Evolutionary conservation across 2,797 vertebrate species (phyloP).

Genomic region (Dicrostonyx torquatus): DNA sequence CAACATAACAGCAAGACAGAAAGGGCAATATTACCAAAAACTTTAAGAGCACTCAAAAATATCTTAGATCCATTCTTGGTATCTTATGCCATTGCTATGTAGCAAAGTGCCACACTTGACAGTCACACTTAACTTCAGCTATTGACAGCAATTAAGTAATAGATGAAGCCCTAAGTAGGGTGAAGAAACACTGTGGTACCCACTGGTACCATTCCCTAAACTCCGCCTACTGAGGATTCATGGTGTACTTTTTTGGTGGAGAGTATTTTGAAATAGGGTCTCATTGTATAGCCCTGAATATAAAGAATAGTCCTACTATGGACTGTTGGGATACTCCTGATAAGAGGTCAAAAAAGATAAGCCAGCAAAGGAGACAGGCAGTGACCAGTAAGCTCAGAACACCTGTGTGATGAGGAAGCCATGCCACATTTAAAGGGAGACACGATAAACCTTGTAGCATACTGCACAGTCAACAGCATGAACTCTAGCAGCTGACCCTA

Average conservation of each 20-base stretch:
- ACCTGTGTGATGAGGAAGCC: neutral
- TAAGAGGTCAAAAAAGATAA: neutral
- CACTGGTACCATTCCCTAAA: neutral
- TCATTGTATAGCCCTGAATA: neutral
- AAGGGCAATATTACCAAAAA: neutral
- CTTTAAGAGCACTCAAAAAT: slow-evolving; percentile 5
- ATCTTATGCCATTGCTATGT: neutral
- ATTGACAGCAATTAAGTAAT: neutral
- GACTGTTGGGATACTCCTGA: neutral
- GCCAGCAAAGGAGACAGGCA: neutral
- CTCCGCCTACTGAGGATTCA: neutral
- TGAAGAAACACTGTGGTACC: neutral
- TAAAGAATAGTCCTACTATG: neutral
- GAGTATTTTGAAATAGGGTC: neutral
- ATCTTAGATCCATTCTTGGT: neutral
- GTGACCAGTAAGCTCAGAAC: neutral
- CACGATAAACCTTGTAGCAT: neutral
- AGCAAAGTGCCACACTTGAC: neutral
- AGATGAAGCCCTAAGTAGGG: neutral
- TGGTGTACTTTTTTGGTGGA: neutral
- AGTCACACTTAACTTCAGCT: neutral
- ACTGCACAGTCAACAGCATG: neutral
- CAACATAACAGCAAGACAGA: slow-evolving; percentile 4
- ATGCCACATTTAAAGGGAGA: neutral
- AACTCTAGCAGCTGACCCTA: neutral